Conservation (phyloP, 2,888 invertebrate genomes). For the Arge pagana region DNA sequence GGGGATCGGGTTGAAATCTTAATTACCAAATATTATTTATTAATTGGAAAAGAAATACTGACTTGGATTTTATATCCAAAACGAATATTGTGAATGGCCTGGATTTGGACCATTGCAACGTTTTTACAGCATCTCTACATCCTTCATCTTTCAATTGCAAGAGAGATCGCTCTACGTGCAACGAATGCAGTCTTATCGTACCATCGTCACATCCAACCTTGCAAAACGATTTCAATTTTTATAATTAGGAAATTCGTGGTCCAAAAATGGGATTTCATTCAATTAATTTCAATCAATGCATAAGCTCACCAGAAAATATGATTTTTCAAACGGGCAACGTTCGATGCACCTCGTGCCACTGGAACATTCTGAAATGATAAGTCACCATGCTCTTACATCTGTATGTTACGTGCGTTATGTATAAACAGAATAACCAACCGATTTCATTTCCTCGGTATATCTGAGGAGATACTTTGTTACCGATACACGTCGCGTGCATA, state of each 20-base stretch:
- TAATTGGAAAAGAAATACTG: conserved; percentile 25
- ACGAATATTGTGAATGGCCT: conserved; percentile 62
- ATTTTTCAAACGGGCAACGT: conserved; percentile 59
- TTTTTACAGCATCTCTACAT: conserved; percentile 49
- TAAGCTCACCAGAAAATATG: conserved; percentile 57
- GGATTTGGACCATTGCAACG: conserved; percentile 62
- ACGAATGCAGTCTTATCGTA: conserved; percentile 59
- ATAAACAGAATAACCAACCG: conserved; percentile 23
- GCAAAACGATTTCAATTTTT: no score
- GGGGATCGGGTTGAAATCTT: no score
- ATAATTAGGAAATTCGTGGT: no score
- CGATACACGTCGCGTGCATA: conserved; percentile 54
- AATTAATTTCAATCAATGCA: background rate
- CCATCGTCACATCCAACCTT: conserved; percentile 61
- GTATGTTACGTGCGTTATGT: conserved; percentile 31
- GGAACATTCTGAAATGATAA: conserved; percentile 40
- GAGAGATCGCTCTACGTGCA: conserved; percentile 57
- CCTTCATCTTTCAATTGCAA: conserved; percentile 50
- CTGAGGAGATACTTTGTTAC: conserved; percentile 43
- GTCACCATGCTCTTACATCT: background rate
- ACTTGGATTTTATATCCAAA: conserved; percentile 57
- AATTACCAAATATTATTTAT: no score
- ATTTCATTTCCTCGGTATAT: conserved; percentile 44
- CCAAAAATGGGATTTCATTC: background rate
- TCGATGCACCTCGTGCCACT: conserved; percentile 59